phyloP scores from a whole-genome alignment of 2,888 invertebrate genomes.

The Entomobrya proxima region DNA sequence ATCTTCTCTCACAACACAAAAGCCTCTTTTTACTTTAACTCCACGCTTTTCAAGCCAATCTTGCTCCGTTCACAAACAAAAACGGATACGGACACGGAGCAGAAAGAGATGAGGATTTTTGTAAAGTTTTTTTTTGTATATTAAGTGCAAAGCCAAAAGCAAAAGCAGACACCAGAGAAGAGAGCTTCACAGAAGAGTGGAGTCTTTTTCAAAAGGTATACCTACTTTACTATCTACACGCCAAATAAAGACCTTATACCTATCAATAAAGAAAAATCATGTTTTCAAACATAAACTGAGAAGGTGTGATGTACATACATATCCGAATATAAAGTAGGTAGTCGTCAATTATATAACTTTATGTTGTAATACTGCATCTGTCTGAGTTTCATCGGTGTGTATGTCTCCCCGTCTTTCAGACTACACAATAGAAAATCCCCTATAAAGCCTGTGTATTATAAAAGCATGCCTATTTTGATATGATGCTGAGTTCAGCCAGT shows the following conservation, averaged over 20 bases:
- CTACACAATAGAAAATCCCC: conserved; percentile 21
- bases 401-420: background rate
- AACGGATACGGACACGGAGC: conserved; percentile 43
- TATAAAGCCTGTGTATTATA: conserved; percentile 1
- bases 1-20: conserved; percentile 9
- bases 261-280: conserved; percentile 16
- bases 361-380: background rate
- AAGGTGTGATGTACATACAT: conserved; percentile 16
- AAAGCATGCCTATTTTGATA: too few relatives aligned
- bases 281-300: background rate
- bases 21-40: conserved; percentile 37
- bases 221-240: background rate
- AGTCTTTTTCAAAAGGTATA: background rate
- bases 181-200: conserved; percentile 24
- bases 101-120: conserved; percentile 10
- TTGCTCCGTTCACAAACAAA: background rate
- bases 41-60: conserved; percentile 16
- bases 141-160: conserved; percentile 42
- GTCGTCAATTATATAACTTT: too few relatives aligned
- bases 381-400: conserved; percentile 7
- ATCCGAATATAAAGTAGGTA: too few relatives aligned
- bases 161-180: background rate
- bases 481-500: too few relatives aligned
- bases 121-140: background rate
- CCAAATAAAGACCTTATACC: background rate